phyloP scores from a whole-genome alignment of 2,888 invertebrate species.

The Dinocampus coccinellae region DNA sequence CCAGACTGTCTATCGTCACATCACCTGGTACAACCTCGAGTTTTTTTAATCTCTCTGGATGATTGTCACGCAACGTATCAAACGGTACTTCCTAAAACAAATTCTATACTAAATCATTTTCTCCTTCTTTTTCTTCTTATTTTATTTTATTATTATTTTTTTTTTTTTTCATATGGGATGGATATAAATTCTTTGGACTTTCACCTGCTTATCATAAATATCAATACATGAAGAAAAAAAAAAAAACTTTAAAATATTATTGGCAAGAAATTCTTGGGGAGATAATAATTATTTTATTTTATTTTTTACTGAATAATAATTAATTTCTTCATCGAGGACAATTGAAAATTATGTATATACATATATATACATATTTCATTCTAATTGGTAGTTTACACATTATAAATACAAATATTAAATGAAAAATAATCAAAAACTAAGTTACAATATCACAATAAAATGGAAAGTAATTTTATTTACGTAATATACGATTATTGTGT shows the following conservation, averaged over 20 bases:
- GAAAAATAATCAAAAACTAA: too few relatives aligned
- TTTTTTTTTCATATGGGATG: not conserved
- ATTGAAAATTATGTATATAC: too few relatives aligned
- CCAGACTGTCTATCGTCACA: constrained; percentile 74
- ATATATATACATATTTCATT: too few relatives aligned
- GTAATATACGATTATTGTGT: not conserved
- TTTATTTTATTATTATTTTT: not conserved
- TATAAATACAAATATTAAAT: too few relatives aligned
- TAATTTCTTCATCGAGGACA: not conserved
- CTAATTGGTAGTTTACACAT: too few relatives aligned
- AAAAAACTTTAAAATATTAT: not conserved
- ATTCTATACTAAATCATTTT: not conserved
- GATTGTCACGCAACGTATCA: constrained; percentile 69
- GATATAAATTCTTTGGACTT: not conserved
- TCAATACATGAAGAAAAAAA: not conserved
- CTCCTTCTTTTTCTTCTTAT: not conserved
- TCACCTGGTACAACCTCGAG: constrained; percentile 78
- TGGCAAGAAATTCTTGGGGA: not conserved
- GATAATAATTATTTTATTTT: not conserved
- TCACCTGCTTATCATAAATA: not conserved
- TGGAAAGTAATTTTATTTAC: too few relatives aligned
- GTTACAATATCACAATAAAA: too few relatives aligned
- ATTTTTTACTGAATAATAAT: not conserved
- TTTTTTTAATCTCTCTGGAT: constrained; percentile 75
- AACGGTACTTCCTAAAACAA: constrained; percentile 64